Conservation (phyloP, 2,888 invertebrate species). For the Heliconius ethilla region DNA sequence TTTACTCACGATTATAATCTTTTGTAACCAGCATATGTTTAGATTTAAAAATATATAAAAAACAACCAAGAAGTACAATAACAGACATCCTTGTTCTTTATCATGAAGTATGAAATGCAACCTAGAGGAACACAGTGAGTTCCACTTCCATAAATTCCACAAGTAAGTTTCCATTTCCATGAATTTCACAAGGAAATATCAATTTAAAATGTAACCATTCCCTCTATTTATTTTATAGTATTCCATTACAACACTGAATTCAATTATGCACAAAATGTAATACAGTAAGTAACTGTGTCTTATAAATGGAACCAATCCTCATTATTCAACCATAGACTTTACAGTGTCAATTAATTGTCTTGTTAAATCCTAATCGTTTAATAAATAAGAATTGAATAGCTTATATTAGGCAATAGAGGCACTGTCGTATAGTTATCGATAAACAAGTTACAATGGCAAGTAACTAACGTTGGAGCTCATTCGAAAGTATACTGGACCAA, state of each 20-base stretch:
- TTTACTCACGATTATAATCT: neutral
- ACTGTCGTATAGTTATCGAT: slow-evolving; percentile 43
- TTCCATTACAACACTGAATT: too few species aligned
- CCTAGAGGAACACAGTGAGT: too few species aligned
- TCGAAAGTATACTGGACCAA: slow-evolving; percentile 65
- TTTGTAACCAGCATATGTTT: too few species aligned
- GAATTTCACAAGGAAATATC: too few species aligned
- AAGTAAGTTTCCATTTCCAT: too few species aligned
- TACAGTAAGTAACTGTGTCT: too few species aligned
- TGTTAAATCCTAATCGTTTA: slow-evolving; percentile 41
- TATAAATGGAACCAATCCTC: neutral
- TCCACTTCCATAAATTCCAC: too few species aligned
- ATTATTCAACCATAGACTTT: neutral
- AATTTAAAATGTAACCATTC: too few species aligned
- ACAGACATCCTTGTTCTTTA: neutral
- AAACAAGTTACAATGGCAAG: slow-evolving; percentile 41
- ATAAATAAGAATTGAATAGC: slow-evolving; percentile 50
- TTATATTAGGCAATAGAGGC: slow-evolving; percentile 53
- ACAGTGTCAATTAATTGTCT: slow-evolving; percentile 38
- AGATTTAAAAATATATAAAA: too few species aligned
- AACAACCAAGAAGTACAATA: neutral
- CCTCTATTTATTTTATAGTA: too few species aligned
- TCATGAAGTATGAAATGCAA: too few species aligned
- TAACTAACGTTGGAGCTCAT: slow-evolving; percentile 37
- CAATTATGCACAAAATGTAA: too few species aligned